These are phyloP conservation scores for Tympanoctomys barrerae DNA, from an alignment of 2,797 vertebrate species.

Conservation along the genomic window DNA sequence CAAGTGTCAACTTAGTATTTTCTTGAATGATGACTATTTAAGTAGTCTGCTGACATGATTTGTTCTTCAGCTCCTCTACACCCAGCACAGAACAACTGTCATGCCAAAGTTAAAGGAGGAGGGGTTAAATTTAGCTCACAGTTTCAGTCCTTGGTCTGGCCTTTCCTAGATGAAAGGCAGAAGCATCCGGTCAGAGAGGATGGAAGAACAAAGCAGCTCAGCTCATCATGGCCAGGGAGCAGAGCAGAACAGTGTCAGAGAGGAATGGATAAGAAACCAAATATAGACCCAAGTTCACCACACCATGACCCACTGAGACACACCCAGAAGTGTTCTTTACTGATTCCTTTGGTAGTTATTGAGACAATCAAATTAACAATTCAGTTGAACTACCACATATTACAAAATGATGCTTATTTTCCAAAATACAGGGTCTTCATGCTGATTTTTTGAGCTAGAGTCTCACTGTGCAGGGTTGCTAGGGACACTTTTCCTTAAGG, in stretches of 20 bases:
- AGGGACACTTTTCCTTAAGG: not conserved
- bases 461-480: not conserved
- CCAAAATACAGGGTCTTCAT: not conserved
- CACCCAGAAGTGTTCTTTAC: not conserved
- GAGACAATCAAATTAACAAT: not conserved
- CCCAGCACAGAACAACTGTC: not conserved
- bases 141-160: not conserved
- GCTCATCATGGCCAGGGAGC: not conserved
- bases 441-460: not conserved
- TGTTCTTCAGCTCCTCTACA: not conserved
- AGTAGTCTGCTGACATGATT: conserved; percentile 15
- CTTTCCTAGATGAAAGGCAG: not conserved
- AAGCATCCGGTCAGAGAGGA: too few relatives aligned
- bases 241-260: not conserved
- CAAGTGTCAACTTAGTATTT: conserved; percentile 28
- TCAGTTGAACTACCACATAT: not conserved
- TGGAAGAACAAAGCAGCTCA: not conserved
- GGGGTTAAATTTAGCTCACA: not conserved
- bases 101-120: not conserved
- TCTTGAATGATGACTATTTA: conserved; percentile 27
- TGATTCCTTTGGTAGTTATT: not conserved
- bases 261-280: not conserved
- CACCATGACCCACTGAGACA: not conserved
- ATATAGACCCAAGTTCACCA: not conserved
- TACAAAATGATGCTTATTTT: not conserved